Evolutionary conservation across 2,113 vertebrate genomes (phyloP), one percentile per base, ranked within the genome.

Genomic region (Anhinga rufa): DNA sequence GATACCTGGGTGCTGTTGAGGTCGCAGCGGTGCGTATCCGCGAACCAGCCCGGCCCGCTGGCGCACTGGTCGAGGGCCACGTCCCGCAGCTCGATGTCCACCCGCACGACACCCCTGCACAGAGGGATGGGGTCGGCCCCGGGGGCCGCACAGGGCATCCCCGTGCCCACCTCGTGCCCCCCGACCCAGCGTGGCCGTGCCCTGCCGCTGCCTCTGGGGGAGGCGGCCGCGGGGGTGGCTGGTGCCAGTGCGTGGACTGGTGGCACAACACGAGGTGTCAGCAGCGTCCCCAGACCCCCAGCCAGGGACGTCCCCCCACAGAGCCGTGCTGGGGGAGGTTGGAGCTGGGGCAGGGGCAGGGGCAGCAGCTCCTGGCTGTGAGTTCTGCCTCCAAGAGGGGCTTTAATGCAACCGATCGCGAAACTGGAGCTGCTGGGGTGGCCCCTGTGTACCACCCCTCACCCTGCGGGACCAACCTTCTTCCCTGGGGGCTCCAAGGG

Each of bases 1-100:
- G 58, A 96, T 98, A 99, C 99, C 99, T 99, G 97, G 95, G 99
- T 99, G 97, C 98, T 99, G 97, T 99, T 99, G 97, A 98, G 99
- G 92, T 99, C 99, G 88, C 99, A 99, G 95, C 97, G 98, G 96
- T 99, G 99, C 4, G 99, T 99, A 92, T 98, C 98, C 3, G 99
- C 96, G 80, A 99, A 99, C 99, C 99, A 99, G 90, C 98, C 96
- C 9, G 98, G 97, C 49, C 98, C 98, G 2, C 89, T 95, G 57
- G 98, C 86, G 62, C 99, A 99, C 97, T 99, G 99, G 94, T 99
- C 98, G 93, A 99, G 95, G 96, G 99, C 98, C 92, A 99, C 97
- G 4, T 97, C 98, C 95, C 98, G 98, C 95, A 99, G 98, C 92
- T 98, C 98, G 65, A 99, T 85, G 80, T 99, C 99, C 96, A 99